Conservation (phyloP, 2,888 invertebrate genomes). For the Punctoribates punctum region DNA sequence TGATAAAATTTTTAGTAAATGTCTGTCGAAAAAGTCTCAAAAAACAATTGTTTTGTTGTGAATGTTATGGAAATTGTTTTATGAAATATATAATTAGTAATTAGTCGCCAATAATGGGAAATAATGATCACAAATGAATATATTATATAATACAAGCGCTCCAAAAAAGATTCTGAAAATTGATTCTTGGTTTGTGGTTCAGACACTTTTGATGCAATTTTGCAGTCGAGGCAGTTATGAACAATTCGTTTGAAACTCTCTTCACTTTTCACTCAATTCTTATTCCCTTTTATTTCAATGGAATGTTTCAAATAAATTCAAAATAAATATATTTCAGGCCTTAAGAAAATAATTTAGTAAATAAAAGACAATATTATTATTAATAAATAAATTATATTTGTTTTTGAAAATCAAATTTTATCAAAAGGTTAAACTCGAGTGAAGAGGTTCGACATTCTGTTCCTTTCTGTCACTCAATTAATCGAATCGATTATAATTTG, state of each 20-base stretch:
- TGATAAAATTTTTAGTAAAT: neutral
- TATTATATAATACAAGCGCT: slow-evolving; percentile 24
- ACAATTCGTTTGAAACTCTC: neutral
- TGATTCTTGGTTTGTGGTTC: neutral
- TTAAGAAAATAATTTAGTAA: no score
- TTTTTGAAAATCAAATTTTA: no score
- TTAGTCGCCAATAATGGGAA: neutral
- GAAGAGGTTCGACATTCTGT: no score
- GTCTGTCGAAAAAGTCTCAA: neutral
- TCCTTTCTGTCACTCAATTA: neutral
- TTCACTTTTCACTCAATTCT: neutral
- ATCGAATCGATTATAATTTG: neutral
- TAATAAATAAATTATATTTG: no score
- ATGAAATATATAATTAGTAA: slow-evolving; percentile 17
- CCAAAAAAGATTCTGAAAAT: slow-evolving; percentile 3
- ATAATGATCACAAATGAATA: slow-evolving; percentile 28
- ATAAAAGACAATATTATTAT: no score
- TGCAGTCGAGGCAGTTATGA: slow-evolving; percentile 35
- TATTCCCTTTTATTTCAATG: neutral
- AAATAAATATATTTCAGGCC: neutral
- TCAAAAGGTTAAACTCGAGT: no score
- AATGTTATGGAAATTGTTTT: neutral
- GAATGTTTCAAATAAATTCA: neutral
- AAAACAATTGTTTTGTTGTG: neutral
- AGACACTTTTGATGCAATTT: slow-evolving; percentile 27